Percentiles rank a stretch among this genome's conserved stretches.
These are phyloP conservation scores for Argopecten irradians DNA, from an alignment of 1,140 invertebrate species.

Conservation along the genomic window DNA sequence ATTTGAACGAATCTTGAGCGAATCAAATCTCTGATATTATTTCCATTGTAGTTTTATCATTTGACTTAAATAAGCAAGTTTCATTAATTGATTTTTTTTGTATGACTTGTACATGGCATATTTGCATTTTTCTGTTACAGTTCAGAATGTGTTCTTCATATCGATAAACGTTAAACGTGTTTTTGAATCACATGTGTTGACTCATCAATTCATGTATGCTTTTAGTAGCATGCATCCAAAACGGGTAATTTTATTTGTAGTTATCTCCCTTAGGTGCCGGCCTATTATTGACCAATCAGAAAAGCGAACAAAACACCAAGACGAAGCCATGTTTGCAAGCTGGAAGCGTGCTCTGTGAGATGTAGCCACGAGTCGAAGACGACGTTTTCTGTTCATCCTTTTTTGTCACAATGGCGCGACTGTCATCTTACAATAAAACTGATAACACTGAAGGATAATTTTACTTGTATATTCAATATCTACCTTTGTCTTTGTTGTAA, in stretches of 20 bases:
- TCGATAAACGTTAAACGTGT: too few relatives aligned
- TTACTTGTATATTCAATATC: slow-evolving; percentile 19
- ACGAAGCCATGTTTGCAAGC: neutral
- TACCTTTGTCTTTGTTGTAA: neutral
- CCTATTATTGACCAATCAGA: neutral
- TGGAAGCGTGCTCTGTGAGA: slow-evolving; percentile 14
- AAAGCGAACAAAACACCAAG: neutral
- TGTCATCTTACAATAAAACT: slow-evolving; percentile 18
- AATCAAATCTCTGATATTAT: too few relatives aligned
- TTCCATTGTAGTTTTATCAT: too few relatives aligned
- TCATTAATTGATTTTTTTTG: too few relatives aligned
- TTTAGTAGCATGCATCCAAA: neutral
- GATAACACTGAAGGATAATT: slow-evolving; percentile 11
- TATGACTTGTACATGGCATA: too few relatives aligned
- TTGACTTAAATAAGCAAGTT: too few relatives aligned
- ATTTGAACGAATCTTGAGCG: too few relatives aligned
- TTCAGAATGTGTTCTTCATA: too few relatives aligned
- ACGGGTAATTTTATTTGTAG: too few relatives aligned
- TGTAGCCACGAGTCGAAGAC: neutral
- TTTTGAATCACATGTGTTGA: too few relatives aligned
- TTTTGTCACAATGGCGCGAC: neutral
- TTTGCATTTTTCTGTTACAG: too few relatives aligned
- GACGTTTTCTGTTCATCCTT: neutral
- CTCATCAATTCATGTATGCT: too few relatives aligned
- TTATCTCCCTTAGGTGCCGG: neutral